Evolutionary conservation across 1,140 invertebrate species (phyloP).

Genomic region (Brachionus manjavacas): DNA sequence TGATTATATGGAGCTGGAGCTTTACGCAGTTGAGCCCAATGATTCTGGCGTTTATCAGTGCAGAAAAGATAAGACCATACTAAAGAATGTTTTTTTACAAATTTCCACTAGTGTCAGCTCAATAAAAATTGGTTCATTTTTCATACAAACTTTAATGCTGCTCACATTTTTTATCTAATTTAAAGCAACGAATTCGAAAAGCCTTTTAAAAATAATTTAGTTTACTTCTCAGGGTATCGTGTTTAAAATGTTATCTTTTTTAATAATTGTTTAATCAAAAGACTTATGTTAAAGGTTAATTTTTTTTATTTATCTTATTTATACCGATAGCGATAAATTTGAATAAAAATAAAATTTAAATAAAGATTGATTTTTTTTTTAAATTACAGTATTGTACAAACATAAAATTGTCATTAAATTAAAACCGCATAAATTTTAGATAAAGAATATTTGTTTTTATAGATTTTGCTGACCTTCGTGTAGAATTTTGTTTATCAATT

Average conservation of each 20-base stretch:
- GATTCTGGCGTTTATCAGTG: slow-evolving; percentile 40
- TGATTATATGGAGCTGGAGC: slow-evolving; percentile 18
- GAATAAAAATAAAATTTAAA: background rate
- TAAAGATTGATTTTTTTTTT: background rate
- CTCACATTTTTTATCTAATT: background rate
- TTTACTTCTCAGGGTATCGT: background rate
- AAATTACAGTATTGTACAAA: background rate
- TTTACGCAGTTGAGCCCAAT: slow-evolving; percentile 9
- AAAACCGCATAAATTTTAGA: background rate
- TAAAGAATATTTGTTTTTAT: background rate
- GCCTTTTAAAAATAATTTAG: background rate
- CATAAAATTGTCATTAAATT: background rate
- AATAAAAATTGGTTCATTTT: background rate
- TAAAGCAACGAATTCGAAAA: background rate
- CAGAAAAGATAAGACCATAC: background rate
- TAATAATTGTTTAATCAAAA: background rate
- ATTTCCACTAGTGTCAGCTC: background rate
- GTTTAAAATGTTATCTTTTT: background rate
- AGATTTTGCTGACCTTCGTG: background rate
- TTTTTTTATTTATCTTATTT: background rate
- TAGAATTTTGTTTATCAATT: background rate
- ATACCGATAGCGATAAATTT: background rate
- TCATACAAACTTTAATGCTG: background rate
- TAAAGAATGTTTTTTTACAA: slow-evolving; percentile 31
- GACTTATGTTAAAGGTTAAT: background rate